Evolutionary conservation across 2,888 invertebrate genomes (phyloP).

Genomic region (Diadegma fenestrale): DNA sequence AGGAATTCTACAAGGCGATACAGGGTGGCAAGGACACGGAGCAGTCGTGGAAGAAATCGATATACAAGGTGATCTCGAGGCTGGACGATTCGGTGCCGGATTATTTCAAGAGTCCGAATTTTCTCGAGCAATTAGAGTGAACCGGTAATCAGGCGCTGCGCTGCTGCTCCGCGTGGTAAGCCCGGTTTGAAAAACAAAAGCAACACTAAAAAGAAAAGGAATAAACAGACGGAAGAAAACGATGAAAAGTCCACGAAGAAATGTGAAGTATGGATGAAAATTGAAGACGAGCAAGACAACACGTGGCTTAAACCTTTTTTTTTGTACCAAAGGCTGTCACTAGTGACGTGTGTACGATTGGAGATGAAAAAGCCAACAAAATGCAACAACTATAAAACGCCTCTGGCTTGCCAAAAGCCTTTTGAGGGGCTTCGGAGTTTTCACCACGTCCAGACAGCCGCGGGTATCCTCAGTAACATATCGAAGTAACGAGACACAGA

Average conservation of each 20-base stretch:
- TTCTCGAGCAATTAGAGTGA: slow-evolving; percentile 99
- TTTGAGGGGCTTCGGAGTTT: slow-evolving; percentile 65
- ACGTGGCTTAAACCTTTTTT: slow-evolving; percentile 62
- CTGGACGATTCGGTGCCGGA: slow-evolving; percentile 99
- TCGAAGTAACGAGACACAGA: slow-evolving; percentile 73
- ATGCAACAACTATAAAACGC: not conserved
- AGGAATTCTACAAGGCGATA: slow-evolving; percentile 99
- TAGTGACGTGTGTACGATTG: slow-evolving; percentile 38
- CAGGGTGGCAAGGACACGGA: slow-evolving; percentile 98
- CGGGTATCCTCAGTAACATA: slow-evolving; percentile 84
- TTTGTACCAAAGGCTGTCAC: slow-evolving; percentile 59
- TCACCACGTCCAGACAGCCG: slow-evolving; percentile 79
- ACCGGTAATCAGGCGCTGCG: slow-evolving; percentile 72
- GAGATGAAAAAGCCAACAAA: not conserved
- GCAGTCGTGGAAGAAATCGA: slow-evolving; percentile 99
- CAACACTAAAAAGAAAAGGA: not conserved
- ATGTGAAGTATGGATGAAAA: not conserved
- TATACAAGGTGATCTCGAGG: slow-evolving; percentile 99
- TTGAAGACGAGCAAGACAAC: not conserved
- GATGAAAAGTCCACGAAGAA: slow-evolving; percentile 19
- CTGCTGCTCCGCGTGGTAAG: slow-evolving; percentile 73
- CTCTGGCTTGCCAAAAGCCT: not conserved
- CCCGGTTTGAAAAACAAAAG: slow-evolving; percentile 63
- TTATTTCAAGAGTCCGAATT: slow-evolving; percentile 99
- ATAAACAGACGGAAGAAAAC: slow-evolving; percentile 32